phyloP scores from a whole-genome alignment of 2,888 invertebrate species.

The Linnaemya tessellans region DNA sequence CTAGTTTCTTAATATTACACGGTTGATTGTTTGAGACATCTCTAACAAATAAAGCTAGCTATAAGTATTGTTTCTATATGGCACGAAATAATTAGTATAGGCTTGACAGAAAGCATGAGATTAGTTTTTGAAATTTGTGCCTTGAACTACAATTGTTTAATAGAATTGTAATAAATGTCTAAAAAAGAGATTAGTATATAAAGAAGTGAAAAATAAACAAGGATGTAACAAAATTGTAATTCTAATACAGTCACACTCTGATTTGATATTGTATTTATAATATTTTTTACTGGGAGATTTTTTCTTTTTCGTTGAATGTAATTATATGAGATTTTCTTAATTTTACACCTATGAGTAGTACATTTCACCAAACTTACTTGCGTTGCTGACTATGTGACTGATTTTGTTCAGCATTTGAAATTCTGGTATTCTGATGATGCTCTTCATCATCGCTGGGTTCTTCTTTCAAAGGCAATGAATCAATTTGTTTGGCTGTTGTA shows the following conservation, averaged over 20 bases:
- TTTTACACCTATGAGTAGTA: conserved; percentile 11
- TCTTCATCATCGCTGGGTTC: conserved; percentile 87
- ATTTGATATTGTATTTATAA: conserved; percentile 9
- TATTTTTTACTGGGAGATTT: background rate
- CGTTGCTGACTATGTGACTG: conserved; percentile 62
- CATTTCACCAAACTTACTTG: conserved; percentile 63
- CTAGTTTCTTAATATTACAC: too few relatives aligned
- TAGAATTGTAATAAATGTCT: background rate
- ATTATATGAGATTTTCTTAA: conserved; percentile 35
- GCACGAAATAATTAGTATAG: background rate
- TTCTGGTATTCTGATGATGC: conserved; percentile 75
- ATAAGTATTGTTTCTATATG: background rate
- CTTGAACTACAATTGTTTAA: background rate
- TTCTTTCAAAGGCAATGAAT: conserved; percentile 86
- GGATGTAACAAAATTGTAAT: background rate
- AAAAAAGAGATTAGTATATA: background rate
- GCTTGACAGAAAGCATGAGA: too few relatives aligned
- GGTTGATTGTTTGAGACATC: too few relatives aligned
- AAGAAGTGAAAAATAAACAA: background rate
- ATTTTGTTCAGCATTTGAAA: conserved; percentile 39
- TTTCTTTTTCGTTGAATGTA: conserved; percentile 50
- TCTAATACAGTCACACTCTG: conserved; percentile 16
- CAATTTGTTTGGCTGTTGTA: conserved; percentile 84
- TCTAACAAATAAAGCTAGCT: background rate
- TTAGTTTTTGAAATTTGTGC: background rate